A percentile compares a stretch with the other conserved stretches of the same genome.
Evolutionary conservation across 2,888 invertebrate genomes (phyloP).

Genomic region (Pimpla rufipes): DNA sequence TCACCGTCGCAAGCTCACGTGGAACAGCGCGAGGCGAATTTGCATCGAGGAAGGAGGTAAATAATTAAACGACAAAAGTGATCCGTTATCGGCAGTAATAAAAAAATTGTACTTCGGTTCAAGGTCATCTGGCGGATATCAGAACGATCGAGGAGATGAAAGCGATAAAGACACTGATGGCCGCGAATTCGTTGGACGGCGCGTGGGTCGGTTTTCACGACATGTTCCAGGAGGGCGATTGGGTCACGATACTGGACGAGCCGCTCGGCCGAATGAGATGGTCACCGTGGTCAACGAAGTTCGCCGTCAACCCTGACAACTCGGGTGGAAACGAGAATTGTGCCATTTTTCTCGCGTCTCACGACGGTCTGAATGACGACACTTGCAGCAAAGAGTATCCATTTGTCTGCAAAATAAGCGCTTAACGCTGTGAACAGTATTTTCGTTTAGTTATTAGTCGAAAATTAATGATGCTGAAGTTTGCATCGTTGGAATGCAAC

Average conservation of each 20-base stretch:
- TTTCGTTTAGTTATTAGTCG: background rate
- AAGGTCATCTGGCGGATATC: conserved; percentile 69
- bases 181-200: too few species aligned
- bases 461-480: background rate
- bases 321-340: conserved; percentile 56
- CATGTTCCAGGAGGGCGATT: conserved; percentile 68
- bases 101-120: too few species aligned
- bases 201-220: conserved; percentile 72
- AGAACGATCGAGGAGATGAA: conserved; percentile 65
- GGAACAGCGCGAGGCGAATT: conserved; percentile 66
- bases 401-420: conserved; percentile 67
- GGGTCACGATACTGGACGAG: conserved; percentile 68
- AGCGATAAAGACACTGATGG: conserved; percentile 48
- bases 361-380: conserved; percentile 47
- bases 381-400: conserved; percentile 25
- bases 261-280: conserved; percentile 63
- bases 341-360: too few species aligned
- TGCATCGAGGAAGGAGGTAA: conserved; percentile 70
- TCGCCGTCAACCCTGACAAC: conserved; percentile 49
- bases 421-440: conserved; percentile 5
- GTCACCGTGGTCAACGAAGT: conserved; percentile 60
- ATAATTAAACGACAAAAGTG: too few species aligned
- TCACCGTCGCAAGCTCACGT: conserved; percentile 49
- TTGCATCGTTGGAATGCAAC: too few species aligned
- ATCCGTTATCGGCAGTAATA: too few species aligned